phyloP scores from a whole-genome alignment of 2,797 vertebrate genomes.

The Rhynchonycteris naso region DNA sequence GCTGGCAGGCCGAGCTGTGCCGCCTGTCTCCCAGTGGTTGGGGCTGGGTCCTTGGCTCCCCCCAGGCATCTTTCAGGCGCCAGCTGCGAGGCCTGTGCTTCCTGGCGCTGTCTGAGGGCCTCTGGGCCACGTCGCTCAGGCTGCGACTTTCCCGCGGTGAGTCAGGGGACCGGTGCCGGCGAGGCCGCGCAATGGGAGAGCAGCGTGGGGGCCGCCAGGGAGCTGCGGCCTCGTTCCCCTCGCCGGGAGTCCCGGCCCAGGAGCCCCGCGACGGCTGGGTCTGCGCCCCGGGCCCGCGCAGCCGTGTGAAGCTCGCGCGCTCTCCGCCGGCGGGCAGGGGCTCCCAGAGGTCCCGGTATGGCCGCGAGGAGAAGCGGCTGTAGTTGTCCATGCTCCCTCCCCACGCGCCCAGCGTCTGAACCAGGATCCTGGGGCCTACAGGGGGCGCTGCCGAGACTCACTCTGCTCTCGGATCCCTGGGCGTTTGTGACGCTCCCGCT shows the following conservation, averaged over 20 bases:
- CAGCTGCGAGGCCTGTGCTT: conserved; percentile 53
- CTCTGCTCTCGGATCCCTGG: not conserved
- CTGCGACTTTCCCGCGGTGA: conserved; percentile 78
- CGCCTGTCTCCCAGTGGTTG: no score
- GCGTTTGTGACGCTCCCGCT: conserved; percentile 52
- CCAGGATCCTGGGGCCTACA: not conserved
- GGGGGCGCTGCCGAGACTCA: not conserved
- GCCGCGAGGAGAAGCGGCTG: conserved; percentile 57
- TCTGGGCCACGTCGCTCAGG: conserved; percentile 84
- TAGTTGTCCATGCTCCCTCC: conserved; percentile 80
- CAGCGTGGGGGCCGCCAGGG: conserved; percentile 79
- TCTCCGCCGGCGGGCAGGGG: conserved; percentile 67
- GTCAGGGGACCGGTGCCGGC: conserved; percentile 81
- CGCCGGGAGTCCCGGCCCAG: not conserved
- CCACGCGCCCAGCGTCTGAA: not conserved
- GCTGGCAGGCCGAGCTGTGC: not conserved
- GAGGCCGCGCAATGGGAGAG: conserved; percentile 78
- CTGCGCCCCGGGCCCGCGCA: not conserved
- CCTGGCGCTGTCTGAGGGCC: conserved; percentile 55
- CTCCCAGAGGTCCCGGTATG: conserved; percentile 82
- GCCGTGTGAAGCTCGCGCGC: not conserved
- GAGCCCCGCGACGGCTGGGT: not conserved
- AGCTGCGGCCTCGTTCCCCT: conserved; percentile 68
- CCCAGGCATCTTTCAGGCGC: conserved; percentile 76
- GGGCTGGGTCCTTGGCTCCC: conserved; percentile 68